Evolutionary conservation across 2,797 vertebrate species (phyloP), one percentile per base, ranked within the genome.

Genomic region (Hirundo rustica): DNA sequence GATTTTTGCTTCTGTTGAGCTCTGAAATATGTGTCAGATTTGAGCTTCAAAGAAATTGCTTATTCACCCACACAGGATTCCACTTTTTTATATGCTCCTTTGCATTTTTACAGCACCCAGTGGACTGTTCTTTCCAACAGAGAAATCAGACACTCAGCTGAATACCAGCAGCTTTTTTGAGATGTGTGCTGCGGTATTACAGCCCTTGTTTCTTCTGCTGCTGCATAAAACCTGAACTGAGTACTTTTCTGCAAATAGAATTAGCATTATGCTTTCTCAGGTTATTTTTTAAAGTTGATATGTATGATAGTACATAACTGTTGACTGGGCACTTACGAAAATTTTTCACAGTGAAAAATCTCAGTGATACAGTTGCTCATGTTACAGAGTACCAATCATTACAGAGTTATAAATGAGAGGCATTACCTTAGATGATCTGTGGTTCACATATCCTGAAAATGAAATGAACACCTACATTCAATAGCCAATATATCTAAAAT

Each of bases 1-100:
- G 30, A 96, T 78, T 96, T 93, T 92, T 71, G 11, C 67, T 93
- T 92, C 64, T 82, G 45, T 76, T 94, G 71, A 92, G 58, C 38
- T 87, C 74, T 85, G 78, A 93, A 95, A 78, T 85, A 73, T 34
- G 26, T 86, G 65, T 92, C 65, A 83, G 21, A 72, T 80, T 74
- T 10, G 14, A 83, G 45, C 42, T 89, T 87, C 92, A 91, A 75
- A 89, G 78, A 87, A 92, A 58, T 30, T 83, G 23, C 26, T 91
- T 93, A 77, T 85, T 90, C 65, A 88, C 11, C 21, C 54, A 74
- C 47, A 72, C 12, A 80, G 21, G 57, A 71, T 2, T 44, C 23
- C 4, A 27, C 8, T 40, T 77, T 84, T 88, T 81, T 7, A 13
- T 74, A 50, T 47, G 91, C 38, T 89, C 22, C 38, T 94, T 80